A percentile compares a stretch with the other conserved stretches of the same genome.
phyloP scores from a whole-genome alignment of 2,797 vertebrate genomes.

The Darevskia mixta region DNA sequence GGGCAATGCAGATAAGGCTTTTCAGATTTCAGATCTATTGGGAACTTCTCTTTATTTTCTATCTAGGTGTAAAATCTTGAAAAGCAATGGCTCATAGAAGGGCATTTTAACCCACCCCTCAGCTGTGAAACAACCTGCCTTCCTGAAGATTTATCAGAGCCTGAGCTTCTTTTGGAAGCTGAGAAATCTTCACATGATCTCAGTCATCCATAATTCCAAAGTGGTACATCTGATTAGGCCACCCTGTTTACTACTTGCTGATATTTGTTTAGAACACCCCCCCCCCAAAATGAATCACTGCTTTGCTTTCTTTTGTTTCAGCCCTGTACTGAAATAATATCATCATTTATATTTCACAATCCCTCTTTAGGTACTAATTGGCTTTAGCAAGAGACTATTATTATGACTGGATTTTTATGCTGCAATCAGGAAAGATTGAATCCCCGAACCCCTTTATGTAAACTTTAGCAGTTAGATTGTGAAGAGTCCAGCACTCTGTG shows the following conservation, averaged over 20 bases:
- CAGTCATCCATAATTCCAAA: neutral
- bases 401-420: slow-evolving; percentile 17
- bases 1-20: neutral
- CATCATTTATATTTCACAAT: slow-evolving; percentile 8
- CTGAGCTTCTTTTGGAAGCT: neutral
- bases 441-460: slow-evolving; percentile 12
- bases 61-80: neutral
- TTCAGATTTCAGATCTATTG: neutral
- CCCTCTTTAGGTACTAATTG: slow-evolving; percentile 12
- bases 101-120: neutral
- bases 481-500: neutral
- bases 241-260: neutral
- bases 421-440: neutral
- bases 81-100: neutral
- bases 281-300: neutral
- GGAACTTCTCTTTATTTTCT: neutral
- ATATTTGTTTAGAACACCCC: neutral
- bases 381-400: slow-evolving; percentile 22
- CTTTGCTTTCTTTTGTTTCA: neutral
- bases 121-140: neutral
- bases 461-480: neutral
- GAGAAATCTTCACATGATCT: neutral
- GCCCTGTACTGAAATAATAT: neutral
- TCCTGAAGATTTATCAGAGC: neutral
- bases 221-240: neutral